Conservation (phyloP, 2,888 invertebrate genomes). For the Meloe dianella region DNA sequence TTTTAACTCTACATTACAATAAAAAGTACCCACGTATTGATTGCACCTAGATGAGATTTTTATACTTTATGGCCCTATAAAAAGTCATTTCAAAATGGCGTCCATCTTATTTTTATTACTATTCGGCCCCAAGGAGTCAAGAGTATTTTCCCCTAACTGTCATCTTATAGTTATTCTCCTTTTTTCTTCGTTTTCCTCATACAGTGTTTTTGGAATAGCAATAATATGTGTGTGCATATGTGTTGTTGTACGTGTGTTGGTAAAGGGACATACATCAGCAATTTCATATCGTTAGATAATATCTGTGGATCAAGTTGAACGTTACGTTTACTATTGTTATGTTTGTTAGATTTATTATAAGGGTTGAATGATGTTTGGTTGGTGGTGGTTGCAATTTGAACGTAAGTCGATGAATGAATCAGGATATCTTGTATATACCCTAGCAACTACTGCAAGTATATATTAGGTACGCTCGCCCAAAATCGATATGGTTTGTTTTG, state of each 20-base stretch:
- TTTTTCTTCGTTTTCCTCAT: slow-evolving; percentile 45
- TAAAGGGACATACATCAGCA: slow-evolving; percentile 52
- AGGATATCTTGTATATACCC: slow-evolving; percentile 47
- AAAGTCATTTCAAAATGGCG: slow-evolving; percentile 56
- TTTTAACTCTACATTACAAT: slow-evolving; percentile 53
- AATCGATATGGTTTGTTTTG: slow-evolving; percentile 62
- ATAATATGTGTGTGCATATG: slow-evolving; percentile 29
- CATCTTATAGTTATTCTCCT: slow-evolving; percentile 14
- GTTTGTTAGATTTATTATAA: slow-evolving; percentile 20
- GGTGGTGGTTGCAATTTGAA: slow-evolving; percentile 34
- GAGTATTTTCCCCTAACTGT: neutral
- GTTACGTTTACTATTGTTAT: slow-evolving; percentile 21
- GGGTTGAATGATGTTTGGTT: slow-evolving; percentile 9
- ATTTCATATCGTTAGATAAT: slow-evolving; percentile 37
- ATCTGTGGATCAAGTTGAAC: slow-evolving; percentile 2
- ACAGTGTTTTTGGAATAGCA: slow-evolving; percentile 34
- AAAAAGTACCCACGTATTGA: slow-evolving; percentile 52
- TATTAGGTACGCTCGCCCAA: slow-evolving; percentile 58
- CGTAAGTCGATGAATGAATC: slow-evolving; percentile 44
- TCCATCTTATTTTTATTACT: slow-evolving; percentile 54
- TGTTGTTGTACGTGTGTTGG: slow-evolving; percentile 35
- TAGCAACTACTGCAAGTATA: slow-evolving; percentile 57
- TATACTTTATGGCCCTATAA: slow-evolving; percentile 54
- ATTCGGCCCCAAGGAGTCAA: slow-evolving; percentile 14
- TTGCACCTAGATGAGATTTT: slow-evolving; percentile 54